phyloP scores from a whole-genome alignment of 2,797 vertebrate genomes.

The Chelonia mydas region DNA sequence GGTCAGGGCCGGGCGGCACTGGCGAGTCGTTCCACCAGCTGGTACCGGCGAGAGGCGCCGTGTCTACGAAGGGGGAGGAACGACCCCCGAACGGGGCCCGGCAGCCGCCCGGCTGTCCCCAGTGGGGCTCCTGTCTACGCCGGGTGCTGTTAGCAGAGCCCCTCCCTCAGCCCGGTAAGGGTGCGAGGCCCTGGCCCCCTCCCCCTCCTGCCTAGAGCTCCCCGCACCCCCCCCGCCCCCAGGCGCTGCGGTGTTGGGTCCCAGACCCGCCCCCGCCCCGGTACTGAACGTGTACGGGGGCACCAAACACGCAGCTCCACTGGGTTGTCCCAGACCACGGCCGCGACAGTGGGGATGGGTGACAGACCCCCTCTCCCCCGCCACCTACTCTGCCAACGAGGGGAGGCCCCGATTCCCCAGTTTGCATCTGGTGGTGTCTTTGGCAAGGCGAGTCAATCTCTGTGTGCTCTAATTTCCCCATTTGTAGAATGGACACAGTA shows the following conservation, averaged over 20 bases:
- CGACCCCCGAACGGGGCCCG: background rate
- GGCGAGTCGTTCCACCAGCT: no score
- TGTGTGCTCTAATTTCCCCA: background rate
- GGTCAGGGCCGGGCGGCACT: background rate
- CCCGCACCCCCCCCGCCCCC: background rate
- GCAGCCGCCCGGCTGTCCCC: no score
- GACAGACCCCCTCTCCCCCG: background rate
- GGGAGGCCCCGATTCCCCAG: background rate
- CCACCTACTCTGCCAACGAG: background rate
- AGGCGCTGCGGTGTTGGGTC: no score
- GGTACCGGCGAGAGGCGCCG: background rate
- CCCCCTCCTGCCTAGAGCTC: no score
- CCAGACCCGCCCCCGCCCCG: no score
- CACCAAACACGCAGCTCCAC: background rate
- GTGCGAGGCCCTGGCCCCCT: background rate
- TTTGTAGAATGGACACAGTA: constrained; percentile 1
- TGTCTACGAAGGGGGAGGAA: background rate
- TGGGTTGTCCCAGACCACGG: background rate
- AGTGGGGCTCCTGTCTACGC: no score
- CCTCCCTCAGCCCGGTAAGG: background rate
- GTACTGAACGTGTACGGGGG: background rate
- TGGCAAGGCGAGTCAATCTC: no score
- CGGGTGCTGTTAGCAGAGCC: background rate
- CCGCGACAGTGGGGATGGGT: no score
- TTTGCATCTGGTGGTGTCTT: background rate